A percentile compares a stretch with the other conserved stretches of the same genome.
These are phyloP conservation scores for Parasteatoda tepidariorum DNA, from an alignment of 1,140 invertebrate genomes.

Conservation along the genomic window DNA sequence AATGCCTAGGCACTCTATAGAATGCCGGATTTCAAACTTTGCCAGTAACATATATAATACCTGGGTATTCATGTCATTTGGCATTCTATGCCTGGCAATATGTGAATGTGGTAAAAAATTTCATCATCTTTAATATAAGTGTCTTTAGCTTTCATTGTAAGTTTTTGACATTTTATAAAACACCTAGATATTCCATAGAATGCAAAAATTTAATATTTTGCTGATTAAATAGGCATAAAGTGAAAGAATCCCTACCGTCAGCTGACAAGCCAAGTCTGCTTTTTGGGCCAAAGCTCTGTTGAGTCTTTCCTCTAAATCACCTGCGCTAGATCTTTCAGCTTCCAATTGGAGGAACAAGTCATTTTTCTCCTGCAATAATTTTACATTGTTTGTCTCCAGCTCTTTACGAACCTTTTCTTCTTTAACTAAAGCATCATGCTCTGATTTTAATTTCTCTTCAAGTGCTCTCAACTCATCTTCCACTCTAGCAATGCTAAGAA, in stretches of 20 bases:
- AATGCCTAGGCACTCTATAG: no score
- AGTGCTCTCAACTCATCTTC: conserved; percentile 96
- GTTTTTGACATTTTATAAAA: no score
- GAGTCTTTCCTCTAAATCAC: conserved; percentile 91
- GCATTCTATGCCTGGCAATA: no score
- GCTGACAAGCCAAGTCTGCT: conserved; percentile 93
- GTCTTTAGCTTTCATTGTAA: no score
- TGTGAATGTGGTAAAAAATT: no score
- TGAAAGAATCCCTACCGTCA: conserved; percentile 78
- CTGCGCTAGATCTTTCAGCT: conserved; percentile 87
- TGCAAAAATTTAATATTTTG: no score
- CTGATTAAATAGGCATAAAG: no score
- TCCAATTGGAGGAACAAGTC: conserved; percentile 87
- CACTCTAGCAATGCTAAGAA: conserved; percentile 97
- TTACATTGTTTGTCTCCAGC: conserved; percentile 91
- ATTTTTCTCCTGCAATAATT: conserved; percentile 92
- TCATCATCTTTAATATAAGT: no score
- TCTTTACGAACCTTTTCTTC: conserved; percentile 98
- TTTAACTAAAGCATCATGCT: conserved; percentile 92
- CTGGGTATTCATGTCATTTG: no score
- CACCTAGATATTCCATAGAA: no score
- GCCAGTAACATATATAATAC: no score
- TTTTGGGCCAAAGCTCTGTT: conserved; percentile 95
- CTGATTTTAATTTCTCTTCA: conserved; percentile 94
- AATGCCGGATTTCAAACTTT: no score